Conservation (phyloP, 2,113 vertebrate species). For the Labeo rohita region DNA sequence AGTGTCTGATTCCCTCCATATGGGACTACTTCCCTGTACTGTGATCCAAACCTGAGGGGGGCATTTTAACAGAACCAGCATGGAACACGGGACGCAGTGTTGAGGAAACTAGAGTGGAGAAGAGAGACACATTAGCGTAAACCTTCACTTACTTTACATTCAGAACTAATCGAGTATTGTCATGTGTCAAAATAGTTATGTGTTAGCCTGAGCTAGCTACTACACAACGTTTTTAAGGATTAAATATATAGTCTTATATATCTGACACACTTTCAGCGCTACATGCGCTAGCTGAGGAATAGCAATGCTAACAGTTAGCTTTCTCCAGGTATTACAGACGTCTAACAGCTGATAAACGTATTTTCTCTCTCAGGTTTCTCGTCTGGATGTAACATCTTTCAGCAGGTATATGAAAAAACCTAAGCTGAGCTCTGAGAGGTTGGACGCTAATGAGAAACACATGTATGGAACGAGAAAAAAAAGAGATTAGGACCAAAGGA, state of each 20-base stretch:
- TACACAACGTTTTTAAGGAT: neutral
- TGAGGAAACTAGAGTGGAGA: neutral
- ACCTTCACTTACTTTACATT: neutral
- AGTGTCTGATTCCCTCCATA: constrained; percentile 49
- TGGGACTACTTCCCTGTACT: constrained; percentile 31
- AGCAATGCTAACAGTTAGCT: neutral
- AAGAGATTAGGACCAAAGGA: neutral
- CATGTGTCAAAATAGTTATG: neutral
- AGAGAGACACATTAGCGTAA: neutral
- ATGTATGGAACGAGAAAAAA: constrained; percentile 8
- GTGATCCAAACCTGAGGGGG: constrained; percentile 43
- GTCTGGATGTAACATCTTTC: neutral
- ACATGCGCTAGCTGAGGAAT: neutral
- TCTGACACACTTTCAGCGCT: neutral
- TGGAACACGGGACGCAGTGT: neutral
- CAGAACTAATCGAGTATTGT: neutral
- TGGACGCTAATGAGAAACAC: constrained; percentile 41
- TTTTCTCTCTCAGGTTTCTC: neutral
- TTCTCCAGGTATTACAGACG: neutral
- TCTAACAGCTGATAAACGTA: neutral
- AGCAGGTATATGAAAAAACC: constrained; percentile 8
- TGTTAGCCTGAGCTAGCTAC: neutral
- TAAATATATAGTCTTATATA: neutral
- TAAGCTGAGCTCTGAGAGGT: constrained; percentile 2
- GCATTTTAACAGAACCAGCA: constrained; percentile 45